These are phyloP conservation scores for Asobara japonica DNA, from an alignment of 1,140 invertebrate genomes.

Conservation along the genomic window DNA sequence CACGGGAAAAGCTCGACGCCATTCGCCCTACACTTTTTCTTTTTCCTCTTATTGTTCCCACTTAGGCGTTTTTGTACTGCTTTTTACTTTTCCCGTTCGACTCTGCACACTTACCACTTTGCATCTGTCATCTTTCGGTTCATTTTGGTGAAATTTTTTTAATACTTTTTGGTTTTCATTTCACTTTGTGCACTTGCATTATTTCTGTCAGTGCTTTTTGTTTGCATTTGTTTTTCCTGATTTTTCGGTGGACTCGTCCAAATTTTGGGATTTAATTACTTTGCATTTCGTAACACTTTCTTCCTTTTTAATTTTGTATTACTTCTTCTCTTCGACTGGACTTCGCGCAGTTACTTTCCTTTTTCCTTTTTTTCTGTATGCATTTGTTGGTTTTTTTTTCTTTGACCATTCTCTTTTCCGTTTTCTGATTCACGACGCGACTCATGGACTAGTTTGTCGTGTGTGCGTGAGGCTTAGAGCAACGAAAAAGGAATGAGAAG, in stretches of 20 bases:
- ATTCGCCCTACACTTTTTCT: constrained; percentile 20
- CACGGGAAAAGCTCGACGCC: constrained; percentile 30
- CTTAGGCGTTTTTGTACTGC: constrained; percentile 5
- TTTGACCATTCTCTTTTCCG: no score
- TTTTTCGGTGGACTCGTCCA: no score
- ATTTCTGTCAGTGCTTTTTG: no score
- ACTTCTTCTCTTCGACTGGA: no score
- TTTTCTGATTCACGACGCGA: no score
- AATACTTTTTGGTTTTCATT: neutral
- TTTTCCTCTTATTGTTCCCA: constrained; percentile 10
- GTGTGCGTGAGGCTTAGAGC: neutral
- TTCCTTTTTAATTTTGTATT: no score
- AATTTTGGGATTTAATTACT: no score
- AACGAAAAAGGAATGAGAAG: neutral
- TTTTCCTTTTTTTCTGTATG: no score
- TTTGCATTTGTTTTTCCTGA: no score
- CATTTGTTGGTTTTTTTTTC: no score
- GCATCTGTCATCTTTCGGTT: neutral
- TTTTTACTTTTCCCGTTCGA: neutral
- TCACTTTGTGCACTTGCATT: constrained; percentile 16
- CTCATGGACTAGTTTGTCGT: neutral
- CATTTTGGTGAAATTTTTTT: neutral
- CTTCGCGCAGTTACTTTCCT: no score
- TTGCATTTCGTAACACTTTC: no score
- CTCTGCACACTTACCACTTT: neutral